phyloP scores from a whole-genome alignment of 2,888 invertebrate genomes.

The Malacosoma neustria region DNA sequence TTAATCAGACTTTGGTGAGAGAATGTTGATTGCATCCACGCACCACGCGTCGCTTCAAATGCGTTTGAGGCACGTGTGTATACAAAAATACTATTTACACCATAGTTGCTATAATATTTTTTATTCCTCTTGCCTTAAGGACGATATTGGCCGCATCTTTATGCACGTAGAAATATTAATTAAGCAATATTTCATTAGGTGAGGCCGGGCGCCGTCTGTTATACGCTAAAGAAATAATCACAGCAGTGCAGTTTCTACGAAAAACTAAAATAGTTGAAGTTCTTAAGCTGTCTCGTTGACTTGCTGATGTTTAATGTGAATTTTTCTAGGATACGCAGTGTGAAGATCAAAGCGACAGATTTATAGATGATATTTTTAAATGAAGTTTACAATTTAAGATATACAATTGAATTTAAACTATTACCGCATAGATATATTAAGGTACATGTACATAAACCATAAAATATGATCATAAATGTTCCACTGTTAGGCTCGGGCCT shows the following conservation, averaged over 20 bases:
- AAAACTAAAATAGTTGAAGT: neutral
- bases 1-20: slow-evolving; percentile 11
- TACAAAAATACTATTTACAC: slow-evolving; percentile 13
- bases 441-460: no score
- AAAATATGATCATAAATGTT: no score
- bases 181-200: slow-evolving; percentile 56
- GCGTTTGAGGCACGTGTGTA: slow-evolving; percentile 21
- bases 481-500: no score
- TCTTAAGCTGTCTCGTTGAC: no score
- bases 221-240: slow-evolving; percentile 54
- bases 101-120: slow-evolving; percentile 18
- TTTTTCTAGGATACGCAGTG: no score
- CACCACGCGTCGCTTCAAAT: slow-evolving; percentile 41
- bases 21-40: slow-evolving; percentile 56
- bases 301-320: no score
- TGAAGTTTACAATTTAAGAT: no score
- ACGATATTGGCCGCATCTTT: neutral
- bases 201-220: slow-evolving; percentile 55
- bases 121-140: slow-evolving; percentile 18
- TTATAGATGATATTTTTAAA: no score
- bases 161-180: slow-evolving; percentile 31
- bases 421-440: no score
- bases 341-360: no score
- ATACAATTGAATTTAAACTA: no score
- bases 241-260: neutral